phyloP scores from a whole-genome alignment of 2,888 invertebrate genomes.

The Dryobotodes eremita region DNA sequence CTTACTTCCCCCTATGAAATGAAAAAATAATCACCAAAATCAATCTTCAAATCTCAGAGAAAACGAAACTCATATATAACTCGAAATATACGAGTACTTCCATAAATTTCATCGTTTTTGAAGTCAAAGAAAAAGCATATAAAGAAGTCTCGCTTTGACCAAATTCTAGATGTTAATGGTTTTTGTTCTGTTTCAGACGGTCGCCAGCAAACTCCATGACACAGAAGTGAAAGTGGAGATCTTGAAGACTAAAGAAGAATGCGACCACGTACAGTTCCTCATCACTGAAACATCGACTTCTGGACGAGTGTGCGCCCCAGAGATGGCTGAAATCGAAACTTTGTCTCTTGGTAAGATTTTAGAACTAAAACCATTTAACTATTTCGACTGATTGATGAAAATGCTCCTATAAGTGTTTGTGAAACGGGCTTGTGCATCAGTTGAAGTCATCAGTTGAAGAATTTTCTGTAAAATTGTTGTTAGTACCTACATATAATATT shows the following conservation, averaged over 20 bases:
- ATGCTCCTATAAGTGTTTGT: too few relatives aligned
- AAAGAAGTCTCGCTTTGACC: too few relatives aligned
- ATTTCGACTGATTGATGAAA: background rate
- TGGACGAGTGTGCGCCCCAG: slow-evolving; percentile 92
- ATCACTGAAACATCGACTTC: slow-evolving; percentile 96
- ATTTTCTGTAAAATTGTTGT: background rate
- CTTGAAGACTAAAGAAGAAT: slow-evolving; percentile 96
- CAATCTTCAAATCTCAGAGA: background rate
- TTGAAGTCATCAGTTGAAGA: background rate
- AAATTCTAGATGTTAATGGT: background rate
- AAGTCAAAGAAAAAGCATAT: too few relatives aligned
- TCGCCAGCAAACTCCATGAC: slow-evolving; percentile 97
- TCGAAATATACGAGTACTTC: too few relatives aligned
- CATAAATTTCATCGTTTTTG: too few relatives aligned
- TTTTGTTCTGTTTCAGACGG: slow-evolving; percentile 91
- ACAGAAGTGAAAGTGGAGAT: slow-evolving; percentile 98
- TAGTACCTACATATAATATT: background rate
- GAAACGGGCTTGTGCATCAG: background rate
- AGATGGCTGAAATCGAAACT: slow-evolving; percentile 94
- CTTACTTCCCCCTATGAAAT: too few relatives aligned
- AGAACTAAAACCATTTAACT: background rate
- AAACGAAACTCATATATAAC: background rate
- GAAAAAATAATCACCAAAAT: background rate
- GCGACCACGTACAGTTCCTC: slow-evolving; percentile 97
- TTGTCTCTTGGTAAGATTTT: slow-evolving; percentile 92